A percentile compares a stretch with the other conserved stretches of the same genome.
Evolutionary conservation across 2,797 vertebrate genomes (phyloP).

Genomic region (Lacerta viridis): DNA sequence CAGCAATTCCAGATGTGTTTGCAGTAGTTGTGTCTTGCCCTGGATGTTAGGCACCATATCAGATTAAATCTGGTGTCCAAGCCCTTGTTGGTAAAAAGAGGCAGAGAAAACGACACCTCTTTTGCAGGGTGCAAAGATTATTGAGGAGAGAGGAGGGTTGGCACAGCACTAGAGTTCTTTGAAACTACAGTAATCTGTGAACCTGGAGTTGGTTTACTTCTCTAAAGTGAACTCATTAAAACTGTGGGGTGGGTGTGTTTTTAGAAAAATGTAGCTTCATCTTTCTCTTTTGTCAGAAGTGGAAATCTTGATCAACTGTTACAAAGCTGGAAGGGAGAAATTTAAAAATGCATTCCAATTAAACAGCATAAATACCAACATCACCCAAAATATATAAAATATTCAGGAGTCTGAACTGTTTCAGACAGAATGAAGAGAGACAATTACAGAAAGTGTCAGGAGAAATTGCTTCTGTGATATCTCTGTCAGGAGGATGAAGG

Average conservation of each 20-base stretch:
- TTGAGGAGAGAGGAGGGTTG: too few species aligned
- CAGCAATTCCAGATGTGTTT: neutral
- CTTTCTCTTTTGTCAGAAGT: neutral
- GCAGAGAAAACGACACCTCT: too few species aligned
- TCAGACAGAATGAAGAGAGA: conserved; percentile 28
- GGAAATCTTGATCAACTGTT: neutral
- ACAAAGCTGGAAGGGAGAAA: neutral
- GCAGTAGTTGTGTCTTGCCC: neutral
- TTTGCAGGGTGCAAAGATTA: neutral
- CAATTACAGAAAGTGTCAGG: conserved; percentile 33
- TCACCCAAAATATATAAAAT: conserved; percentile 37
- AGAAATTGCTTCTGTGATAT: conserved; percentile 54
- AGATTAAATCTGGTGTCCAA: neutral
- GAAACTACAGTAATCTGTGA: conserved; percentile 21
- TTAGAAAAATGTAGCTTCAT: neutral
- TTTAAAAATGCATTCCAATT: conserved; percentile 51
- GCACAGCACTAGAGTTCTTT: neutral
- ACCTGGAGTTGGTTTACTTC: conserved; percentile 25
- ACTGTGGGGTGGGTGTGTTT: neutral
- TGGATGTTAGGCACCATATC: neutral
- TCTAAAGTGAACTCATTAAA: neutral
- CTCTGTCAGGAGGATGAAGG: conserved; percentile 42
- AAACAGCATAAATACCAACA: conserved; percentile 43
- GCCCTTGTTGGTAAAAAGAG: too few species aligned
- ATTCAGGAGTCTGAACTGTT: conserved; percentile 40